phyloP scores from a whole-genome alignment of 2,888 invertebrate genomes.

The Chrysolina oricalcia region DNA sequence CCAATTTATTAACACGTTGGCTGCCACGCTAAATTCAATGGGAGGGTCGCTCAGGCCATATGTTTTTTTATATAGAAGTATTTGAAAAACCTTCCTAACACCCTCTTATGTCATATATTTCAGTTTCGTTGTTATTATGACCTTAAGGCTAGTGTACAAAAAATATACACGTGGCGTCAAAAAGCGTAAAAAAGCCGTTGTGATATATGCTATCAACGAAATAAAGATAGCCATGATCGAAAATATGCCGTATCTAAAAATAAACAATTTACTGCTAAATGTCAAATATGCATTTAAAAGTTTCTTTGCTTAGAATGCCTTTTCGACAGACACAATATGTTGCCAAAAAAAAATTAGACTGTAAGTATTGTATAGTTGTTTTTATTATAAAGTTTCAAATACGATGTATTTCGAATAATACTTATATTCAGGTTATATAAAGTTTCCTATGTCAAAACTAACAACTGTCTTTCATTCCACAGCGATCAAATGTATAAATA shows the following conservation, averaged over 20 bases:
- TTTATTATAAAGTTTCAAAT: slow-evolving; percentile 8
- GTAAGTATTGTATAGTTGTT: not conserved
- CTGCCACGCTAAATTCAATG: too few relatives aligned
- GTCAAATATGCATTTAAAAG: slow-evolving; percentile 28
- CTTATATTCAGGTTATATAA: slow-evolving; percentile 11
- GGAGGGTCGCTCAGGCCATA: too few relatives aligned
- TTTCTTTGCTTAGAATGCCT: slow-evolving; percentile 20
- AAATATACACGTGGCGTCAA: too few relatives aligned
- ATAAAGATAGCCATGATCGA: slow-evolving; percentile 26
- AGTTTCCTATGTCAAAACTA: slow-evolving; percentile 7
- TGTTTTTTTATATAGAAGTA: too few relatives aligned
- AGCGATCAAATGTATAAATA: not conserved
- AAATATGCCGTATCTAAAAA: slow-evolving; percentile 29
- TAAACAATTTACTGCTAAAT: slow-evolving; percentile 30
- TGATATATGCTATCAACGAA: slow-evolving; percentile 34
- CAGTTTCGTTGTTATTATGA: too few relatives aligned
- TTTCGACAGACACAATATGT: slow-evolving; percentile 17
- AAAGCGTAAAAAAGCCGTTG: slow-evolving; percentile 31
- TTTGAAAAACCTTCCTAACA: too few relatives aligned
- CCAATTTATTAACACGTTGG: too few relatives aligned
- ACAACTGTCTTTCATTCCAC: slow-evolving; percentile 4
- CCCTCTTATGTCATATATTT: too few relatives aligned
- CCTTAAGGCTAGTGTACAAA: too few relatives aligned
- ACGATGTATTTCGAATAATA: slow-evolving; percentile 15
- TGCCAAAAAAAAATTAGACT: slow-evolving; percentile 9